A percentile compares a stretch with the other conserved stretches of the same genome.
Evolutionary conservation across 2,888 invertebrate species (phyloP).

Genomic region (Xestia c-nigrum): DNA sequence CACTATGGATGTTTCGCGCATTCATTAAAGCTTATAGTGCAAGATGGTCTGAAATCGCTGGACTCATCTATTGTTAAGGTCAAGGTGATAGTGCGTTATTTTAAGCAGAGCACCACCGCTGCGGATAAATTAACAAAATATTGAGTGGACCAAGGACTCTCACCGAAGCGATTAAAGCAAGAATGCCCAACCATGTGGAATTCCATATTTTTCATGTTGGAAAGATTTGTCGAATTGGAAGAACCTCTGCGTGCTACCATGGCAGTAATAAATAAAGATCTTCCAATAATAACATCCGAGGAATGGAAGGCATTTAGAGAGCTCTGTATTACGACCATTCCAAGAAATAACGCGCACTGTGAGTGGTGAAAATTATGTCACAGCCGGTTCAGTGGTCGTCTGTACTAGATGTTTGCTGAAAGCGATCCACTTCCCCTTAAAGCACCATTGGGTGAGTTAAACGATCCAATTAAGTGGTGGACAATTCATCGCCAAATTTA

Average conservation of each 20-base stretch:
- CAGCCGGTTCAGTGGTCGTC: conserved; percentile 16
- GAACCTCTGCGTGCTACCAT: conserved; percentile 20
- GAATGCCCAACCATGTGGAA: conserved; percentile 38
- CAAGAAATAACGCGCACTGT: conserved; percentile 21
- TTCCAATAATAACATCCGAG: conserved; percentile 2
- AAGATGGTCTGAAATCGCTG: conserved; percentile 40
- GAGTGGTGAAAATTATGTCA: conserved; percentile 28
- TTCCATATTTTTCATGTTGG: conserved; percentile 33
- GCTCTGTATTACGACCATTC: conserved; percentile 17
- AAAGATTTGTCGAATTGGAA: conserved; percentile 27
- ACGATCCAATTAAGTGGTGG: conserved; percentile 21
- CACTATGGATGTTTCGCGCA: conserved; percentile 67
- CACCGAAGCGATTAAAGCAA: conserved; percentile 28
- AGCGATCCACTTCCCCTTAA: conserved; percentile 12
- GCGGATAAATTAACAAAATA: conserved; percentile 17
- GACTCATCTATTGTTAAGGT: background rate
- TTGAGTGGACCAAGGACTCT: conserved; percentile 9
- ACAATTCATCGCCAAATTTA: conserved; percentile 10
- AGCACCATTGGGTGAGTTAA: conserved; percentile 5
- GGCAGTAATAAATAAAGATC: conserved; percentile 22
- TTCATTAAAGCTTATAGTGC: conserved; percentile 55
- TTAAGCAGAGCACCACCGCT: conserved; percentile 12
- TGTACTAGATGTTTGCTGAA: background rate
- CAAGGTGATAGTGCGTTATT: background rate
- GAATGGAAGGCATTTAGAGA: conserved; percentile 13